A percentile compares a stretch with the other conserved stretches of the same genome.
Evolutionary conservation across 1,140 invertebrate species (phyloP).

Genomic region (Chelonus insularis): DNA sequence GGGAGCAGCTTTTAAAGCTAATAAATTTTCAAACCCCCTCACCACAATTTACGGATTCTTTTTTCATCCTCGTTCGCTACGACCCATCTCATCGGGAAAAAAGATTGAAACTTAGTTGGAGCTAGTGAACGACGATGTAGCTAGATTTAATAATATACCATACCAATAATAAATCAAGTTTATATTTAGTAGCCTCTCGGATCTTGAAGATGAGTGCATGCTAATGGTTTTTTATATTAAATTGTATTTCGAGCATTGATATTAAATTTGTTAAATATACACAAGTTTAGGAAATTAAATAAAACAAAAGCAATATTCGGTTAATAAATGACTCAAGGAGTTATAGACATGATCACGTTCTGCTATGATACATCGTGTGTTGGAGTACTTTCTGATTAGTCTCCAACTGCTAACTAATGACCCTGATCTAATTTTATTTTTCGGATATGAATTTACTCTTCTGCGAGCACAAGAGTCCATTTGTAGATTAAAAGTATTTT

Average conservation of each 20-base stretch:
- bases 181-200: slow-evolving; percentile 45
- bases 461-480: no score
- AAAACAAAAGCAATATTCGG: no score
- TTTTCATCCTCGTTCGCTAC: slow-evolving; percentile 22
- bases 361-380: no score
- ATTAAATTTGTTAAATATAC: slow-evolving; percentile 1
- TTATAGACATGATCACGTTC: no score
- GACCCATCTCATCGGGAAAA: slow-evolving; percentile 27
- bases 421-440: no score
- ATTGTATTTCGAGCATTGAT: no score
- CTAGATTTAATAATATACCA: slow-evolving; percentile 55
- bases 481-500: no score
- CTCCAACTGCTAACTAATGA: no score
- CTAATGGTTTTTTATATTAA: slow-evolving; percentile 29
- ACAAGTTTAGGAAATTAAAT: no score
- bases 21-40: slow-evolving; percentile 50
- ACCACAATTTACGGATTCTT: slow-evolving; percentile 20
- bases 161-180: slow-evolving; percentile 55
- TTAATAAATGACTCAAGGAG: no score
- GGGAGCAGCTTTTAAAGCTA: slow-evolving; percentile 52
- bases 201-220: slow-evolving; percentile 30
- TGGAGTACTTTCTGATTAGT: no score
- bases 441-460: no score
- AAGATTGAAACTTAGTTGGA: slow-evolving; percentile 51
- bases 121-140: slow-evolving; percentile 46